Conservation (phyloP, 2,888 invertebrate genomes). For the Dorcus hopei region DNA sequence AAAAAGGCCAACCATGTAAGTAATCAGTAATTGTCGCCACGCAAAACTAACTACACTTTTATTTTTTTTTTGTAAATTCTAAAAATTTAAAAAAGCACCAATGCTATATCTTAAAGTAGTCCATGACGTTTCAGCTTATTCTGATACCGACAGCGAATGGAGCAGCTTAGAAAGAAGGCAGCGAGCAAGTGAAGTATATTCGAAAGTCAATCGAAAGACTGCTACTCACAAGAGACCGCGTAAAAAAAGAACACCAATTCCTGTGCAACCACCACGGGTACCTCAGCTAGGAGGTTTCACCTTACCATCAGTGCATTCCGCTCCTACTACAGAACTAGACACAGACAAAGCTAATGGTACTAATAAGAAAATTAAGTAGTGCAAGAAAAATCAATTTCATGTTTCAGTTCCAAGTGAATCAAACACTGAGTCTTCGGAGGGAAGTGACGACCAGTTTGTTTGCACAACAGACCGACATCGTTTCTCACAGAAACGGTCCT, state of each 20-base stretch:
- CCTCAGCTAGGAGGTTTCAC: constrained; percentile 57
- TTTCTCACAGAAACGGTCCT: constrained; percentile 49
- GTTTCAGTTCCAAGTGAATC: constrained; percentile 43
- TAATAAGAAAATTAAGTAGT: not conserved
- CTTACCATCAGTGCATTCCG: constrained; percentile 42
- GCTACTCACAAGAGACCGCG: constrained; percentile 69
- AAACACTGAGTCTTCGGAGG: constrained; percentile 47
- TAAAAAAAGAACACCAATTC: constrained; percentile 73
- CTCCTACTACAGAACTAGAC: constrained; percentile 38
- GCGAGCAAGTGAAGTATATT: constrained; percentile 59
- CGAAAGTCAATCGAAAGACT: constrained; percentile 66
- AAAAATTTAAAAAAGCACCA: too few species aligned
- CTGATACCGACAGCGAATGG: constrained; percentile 88
- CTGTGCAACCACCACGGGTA: constrained; percentile 82
- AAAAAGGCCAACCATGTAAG: constrained; percentile 64
- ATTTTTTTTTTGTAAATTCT: too few species aligned
- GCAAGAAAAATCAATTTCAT: not conserved
- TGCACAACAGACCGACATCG: constrained; percentile 40
- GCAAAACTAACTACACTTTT: not conserved
- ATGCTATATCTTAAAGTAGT: too few species aligned
- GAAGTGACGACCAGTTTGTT: constrained; percentile 43
- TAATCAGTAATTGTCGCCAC: constrained; percentile 15
- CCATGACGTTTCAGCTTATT: constrained; percentile 60
- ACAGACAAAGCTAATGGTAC: constrained; percentile 43
- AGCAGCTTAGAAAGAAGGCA: constrained; percentile 64